These are phyloP conservation scores for Tupiocoris notatus DNA, from an alignment of 2,888 invertebrate genomes.

Conservation along the genomic window DNA sequence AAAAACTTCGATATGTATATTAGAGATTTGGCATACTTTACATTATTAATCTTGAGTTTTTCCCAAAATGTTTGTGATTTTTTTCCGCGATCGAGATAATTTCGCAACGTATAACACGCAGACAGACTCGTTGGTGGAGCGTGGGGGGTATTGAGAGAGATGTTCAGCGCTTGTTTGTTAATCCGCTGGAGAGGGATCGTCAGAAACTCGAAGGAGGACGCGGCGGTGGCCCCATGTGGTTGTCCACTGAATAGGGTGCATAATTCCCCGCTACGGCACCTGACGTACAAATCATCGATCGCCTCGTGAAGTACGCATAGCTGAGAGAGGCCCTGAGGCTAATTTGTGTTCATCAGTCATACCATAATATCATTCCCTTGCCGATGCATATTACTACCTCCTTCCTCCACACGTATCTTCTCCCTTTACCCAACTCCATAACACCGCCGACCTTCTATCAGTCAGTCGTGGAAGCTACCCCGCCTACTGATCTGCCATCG, in stretches of 20 bases:
- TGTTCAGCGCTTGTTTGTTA: not conserved
- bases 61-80: not conserved
- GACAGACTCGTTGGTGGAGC: not conserved
- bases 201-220: not conserved
- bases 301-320: slow-evolving; percentile 5
- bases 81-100: not conserved
- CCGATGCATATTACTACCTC: not conserved
- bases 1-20: too few relatives aligned
- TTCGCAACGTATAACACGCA: not conserved
- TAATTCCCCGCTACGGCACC: slow-evolving; percentile 11
- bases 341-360: not conserved
- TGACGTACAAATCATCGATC: slow-evolving; percentile 12
- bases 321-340: not conserved
- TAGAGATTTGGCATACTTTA: too few relatives aligned
- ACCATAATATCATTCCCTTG: not conserved
- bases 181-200: not conserved
- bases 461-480: not conserved
- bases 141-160: not conserved
- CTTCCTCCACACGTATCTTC: not conserved
- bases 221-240: slow-evolving; percentile 5
- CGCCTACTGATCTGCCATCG: not conserved
- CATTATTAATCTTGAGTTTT: not conserved
- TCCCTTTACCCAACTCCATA: not conserved
- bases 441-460: not conserved
- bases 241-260: slow-evolving; percentile 17